These are phyloP conservation scores for Gnatocerus cornutus DNA, from an alignment of 2,888 invertebrate genomes.

Conservation along the genomic window DNA sequence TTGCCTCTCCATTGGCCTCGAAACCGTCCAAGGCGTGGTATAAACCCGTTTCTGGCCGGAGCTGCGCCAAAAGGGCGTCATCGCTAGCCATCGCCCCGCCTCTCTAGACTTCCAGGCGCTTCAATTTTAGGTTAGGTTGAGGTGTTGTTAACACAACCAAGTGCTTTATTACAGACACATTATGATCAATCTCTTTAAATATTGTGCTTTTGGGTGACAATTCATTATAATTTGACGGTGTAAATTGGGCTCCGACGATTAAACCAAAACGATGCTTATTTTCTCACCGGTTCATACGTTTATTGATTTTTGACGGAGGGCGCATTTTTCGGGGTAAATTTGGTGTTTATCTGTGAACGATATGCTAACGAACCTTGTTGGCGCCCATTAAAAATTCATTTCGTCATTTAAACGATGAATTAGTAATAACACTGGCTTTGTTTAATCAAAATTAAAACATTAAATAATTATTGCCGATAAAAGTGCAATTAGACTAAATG, in stretches of 20 bases:
- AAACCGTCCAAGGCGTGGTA: conserved; percentile 52
- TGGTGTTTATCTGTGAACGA: conserved; percentile 12
- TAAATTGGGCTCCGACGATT: conserved; percentile 27
- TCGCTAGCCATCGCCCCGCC: conserved; percentile 61
- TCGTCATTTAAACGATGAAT: background rate
- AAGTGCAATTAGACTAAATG: conserved; percentile 13
- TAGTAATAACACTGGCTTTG: background rate
- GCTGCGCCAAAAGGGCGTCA: conserved; percentile 57
- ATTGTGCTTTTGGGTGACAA: conserved; percentile 49
- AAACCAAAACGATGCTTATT: conserved; percentile 16
- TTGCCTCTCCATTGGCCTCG: conserved; percentile 60
- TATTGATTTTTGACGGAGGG: conserved; percentile 21
- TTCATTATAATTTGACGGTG: conserved; percentile 45
- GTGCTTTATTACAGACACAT: conserved; percentile 56
- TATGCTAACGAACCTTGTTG: conserved; percentile 13
- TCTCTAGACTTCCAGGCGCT: conserved; percentile 69
- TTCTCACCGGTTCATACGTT: conserved; percentile 10
- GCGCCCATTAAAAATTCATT: conserved; percentile 11
- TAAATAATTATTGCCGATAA: conserved; percentile 12
- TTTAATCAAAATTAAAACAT: conserved; percentile 22
- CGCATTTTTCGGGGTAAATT: conserved; percentile 1
- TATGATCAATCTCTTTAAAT: conserved; percentile 44
- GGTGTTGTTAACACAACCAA: conserved; percentile 58
- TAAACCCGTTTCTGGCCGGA: conserved; percentile 61
- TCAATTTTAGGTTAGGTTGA: conserved; percentile 69